phyloP scores from a whole-genome alignment of 1,140 invertebrate genomes.

The Delia radicum region DNA sequence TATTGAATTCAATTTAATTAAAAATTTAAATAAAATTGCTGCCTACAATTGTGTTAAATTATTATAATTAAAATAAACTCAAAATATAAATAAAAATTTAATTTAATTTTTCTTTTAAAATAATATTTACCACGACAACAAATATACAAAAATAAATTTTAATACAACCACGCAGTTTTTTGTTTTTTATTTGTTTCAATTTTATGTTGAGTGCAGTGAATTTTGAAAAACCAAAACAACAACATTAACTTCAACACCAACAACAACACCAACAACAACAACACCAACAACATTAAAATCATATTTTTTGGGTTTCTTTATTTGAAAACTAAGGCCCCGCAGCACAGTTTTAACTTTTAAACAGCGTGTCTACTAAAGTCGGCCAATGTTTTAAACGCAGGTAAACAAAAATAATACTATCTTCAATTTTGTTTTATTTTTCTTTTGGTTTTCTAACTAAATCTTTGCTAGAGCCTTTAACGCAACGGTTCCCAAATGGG shows the following conservation, averaged over 20 bases:
- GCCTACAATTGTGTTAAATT: not conserved
- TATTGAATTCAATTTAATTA: not conserved
- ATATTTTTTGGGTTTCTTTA: not conserved
- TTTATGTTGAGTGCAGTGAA: not conserved
- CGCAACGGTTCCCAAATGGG: too few relatives aligned
- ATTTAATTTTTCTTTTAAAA: not conserved
- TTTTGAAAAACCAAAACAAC: not conserved
- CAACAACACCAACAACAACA: not conserved
- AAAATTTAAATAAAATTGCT: not conserved
- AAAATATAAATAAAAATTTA: not conserved
- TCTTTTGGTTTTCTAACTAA: not conserved
- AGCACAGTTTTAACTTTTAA: not conserved
- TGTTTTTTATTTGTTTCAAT: too few relatives aligned
- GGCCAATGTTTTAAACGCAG: not conserved
- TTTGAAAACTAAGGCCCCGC: not conserved
- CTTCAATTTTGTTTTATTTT: not conserved
- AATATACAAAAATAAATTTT: not conserved
- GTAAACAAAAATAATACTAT: not conserved
- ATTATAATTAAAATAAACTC: not conserved
- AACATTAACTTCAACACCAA: not conserved
- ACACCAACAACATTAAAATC: not conserved
- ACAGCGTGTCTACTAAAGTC: not conserved
- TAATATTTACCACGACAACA: not conserved
- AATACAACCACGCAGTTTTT: conserved; percentile 18
- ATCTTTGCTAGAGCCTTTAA: too few relatives aligned